Base-by-base conservation (phyloP, 2,113 vertebrate species). In the Amphiprion percula region DNA sequence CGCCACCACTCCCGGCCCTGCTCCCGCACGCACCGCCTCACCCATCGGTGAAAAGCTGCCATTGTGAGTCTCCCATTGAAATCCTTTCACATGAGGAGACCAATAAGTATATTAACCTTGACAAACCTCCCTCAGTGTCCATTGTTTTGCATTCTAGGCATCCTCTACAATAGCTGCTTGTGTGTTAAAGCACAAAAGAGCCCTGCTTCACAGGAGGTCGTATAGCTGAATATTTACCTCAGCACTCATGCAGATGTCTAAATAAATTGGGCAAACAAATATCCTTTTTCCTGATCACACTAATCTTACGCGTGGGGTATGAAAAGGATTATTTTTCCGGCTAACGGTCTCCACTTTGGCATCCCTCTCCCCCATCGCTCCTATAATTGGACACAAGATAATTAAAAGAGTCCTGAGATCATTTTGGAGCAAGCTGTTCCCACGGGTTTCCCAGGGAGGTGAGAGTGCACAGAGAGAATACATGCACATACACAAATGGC, bases 11-110 rank as follows among this genome's bases (percentile, higher is more conserved):
- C 41, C 58, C 55, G 15, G 61, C 65, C 61, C 39, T 23, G 54
- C n/a, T 67, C 30, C 62, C 47, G 21, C 60, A 72, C 66, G 67
- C 61, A 82, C 33, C 73, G 69, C 54, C 74, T 67, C 54, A 41
- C n/a, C 44, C 47, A 19, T 10, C 1, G n/a, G 46, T 89, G 61
- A 83, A 88, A 88, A 75, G 75, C 62, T 67, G 49, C 82, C 39
- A 71, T 89, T 90, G 81, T 91, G 39, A 74, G 52, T 71, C 66
- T 55, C 76, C 61, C 28, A 54, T n/a, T 85, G 63, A 88, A 84
- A 89, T 79, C 60, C 77, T 81, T 67, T 87, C 85, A 90, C 69
- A 69, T 21, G 55, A 64, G 71, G 64, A 74, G 59, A 69, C 72
- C 69, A 75, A 71, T 84, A 65, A 85, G 84, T 82, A 60, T 76